These are phyloP conservation scores for Bryconaethiops microstoma DNA, from an alignment of 2,797 vertebrate species.

Conservation along the genomic window DNA sequence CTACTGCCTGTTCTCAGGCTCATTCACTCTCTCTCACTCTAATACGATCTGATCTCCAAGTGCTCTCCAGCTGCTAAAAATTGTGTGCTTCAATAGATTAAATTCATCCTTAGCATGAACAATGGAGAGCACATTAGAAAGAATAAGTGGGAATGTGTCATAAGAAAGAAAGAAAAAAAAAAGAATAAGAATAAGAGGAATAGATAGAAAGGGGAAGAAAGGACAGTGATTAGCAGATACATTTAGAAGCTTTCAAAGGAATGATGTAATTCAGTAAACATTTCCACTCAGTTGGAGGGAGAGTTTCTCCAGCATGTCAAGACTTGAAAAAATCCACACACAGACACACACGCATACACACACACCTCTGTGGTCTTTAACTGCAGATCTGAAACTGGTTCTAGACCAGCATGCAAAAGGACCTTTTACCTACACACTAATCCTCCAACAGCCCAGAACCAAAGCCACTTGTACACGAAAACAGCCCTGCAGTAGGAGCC, in stretches of 20 bases:
- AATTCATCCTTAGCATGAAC: slow-evolving; percentile 17
- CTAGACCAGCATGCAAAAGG: background rate
- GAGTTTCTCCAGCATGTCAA: slow-evolving; percentile 61
- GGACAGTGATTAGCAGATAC: slow-evolving; percentile 33
- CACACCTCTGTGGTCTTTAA: slow-evolving; percentile 1
- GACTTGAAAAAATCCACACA: slow-evolving; percentile 58
- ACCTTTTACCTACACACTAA: slow-evolving; percentile 2
- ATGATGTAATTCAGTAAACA: slow-evolving; percentile 69
- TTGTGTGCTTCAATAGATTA: slow-evolving; percentile 23
- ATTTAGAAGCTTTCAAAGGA: slow-evolving; percentile 42
- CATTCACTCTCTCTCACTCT: background rate
- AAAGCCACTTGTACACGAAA: slow-evolving; percentile 24
- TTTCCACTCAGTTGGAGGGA: slow-evolving; percentile 56
- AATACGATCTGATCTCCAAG: background rate
- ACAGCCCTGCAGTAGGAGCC: slow-evolving; percentile 5
- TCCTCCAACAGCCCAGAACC: slow-evolving; percentile 6
- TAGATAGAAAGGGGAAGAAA: background rate
- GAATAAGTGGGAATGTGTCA: background rate
- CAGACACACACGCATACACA: background rate
- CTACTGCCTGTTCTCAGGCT: background rate
- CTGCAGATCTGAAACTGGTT: slow-evolving; percentile 23
- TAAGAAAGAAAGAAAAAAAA: slow-evolving; percentile 17
- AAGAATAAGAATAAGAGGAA: background rate
- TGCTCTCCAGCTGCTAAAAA: slow-evolving; percentile 36
- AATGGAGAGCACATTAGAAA: background rate